Evolutionary conservation across 2,113 vertebrate genomes (phyloP).

Genomic region (Oreochromis tanganicae): DNA sequence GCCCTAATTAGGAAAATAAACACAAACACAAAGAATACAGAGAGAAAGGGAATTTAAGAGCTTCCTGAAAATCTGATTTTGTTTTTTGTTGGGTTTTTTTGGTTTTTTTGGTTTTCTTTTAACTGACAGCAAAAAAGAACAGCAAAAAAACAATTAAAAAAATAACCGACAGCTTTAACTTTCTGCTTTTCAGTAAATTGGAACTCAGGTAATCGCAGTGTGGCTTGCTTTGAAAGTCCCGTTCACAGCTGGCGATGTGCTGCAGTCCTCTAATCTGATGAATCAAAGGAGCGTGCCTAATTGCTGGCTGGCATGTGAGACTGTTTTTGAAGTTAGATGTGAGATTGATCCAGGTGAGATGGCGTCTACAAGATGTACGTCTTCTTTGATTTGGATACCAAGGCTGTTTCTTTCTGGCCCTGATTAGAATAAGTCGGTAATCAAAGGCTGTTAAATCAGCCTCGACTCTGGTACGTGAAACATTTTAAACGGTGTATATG

Average conservation of each 20-base stretch:
- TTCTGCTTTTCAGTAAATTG: not conserved
- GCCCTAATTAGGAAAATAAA: not conserved
- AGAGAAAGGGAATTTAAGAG: not conserved
- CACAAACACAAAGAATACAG: not conserved
- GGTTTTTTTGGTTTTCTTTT: not conserved
- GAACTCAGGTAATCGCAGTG: not conserved
- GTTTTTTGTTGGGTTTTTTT: not conserved
- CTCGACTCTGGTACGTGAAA: not conserved
- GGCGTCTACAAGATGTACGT: not conserved
- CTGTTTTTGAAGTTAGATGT: not conserved
- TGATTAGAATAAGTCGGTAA: not conserved
- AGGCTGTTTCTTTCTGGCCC: not conserved
- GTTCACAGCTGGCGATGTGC: not conserved
- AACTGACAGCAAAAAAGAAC: not conserved
- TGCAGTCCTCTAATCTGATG: not conserved
- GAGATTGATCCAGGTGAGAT: not conserved
- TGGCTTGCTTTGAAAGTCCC: too few relatives aligned
- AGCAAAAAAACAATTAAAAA: not conserved
- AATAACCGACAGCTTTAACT: not conserved
- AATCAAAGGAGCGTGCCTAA: not conserved
- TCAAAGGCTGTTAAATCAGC: not conserved
- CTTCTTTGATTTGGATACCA: not conserved
- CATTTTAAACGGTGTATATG: not conserved
- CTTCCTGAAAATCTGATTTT: not conserved
- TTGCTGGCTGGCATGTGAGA: not conserved